Base-by-base conservation (phyloP, 1,140 invertebrate species). In the Drosophila bipectinata region DNA sequence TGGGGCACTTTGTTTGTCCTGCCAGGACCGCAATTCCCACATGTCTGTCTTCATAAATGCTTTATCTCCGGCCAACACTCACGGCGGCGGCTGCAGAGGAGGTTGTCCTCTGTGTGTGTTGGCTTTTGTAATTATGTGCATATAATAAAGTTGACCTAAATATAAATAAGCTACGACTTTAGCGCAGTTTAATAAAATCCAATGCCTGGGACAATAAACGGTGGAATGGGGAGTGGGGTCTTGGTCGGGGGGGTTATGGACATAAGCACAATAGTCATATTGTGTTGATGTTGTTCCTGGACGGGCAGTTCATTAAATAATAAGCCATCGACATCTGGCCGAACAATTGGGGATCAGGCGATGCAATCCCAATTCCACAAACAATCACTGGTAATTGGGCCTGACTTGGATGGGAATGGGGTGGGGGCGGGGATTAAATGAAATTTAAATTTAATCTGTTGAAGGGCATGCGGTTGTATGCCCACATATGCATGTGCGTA, bases 121-220 rank as follows among this genome's bases (percentile, higher is more conserved):
- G 78, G 83, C 71, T 76, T 87, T 88, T 79, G 82, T 88, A 87
- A 87, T 87, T 87, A 87, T 82, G 82, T 72, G 78, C 82, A 88
- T 82, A 87, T 76, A 87, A 85, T 85, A 87, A 79, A 87, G 83
- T 76, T 87, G 78, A 87, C 82, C 82, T 51, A 87, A 87, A 85
- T 81, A 85, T 48, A 80, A 80, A 58, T 51, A 54, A 67, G 72
- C 54, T 26, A 15, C 52, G 53, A 39, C 67, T 64, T 45, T 56
- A 30, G 49, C 53, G 34, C 52, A 47, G 61, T 66, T 55, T 68
- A 55, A 21, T 14, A 69, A 37, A 18, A 58, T 15, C 18, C 32
- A 52, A 55, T 48, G 37, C 14, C 12, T n/a, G 56, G 26, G 26
- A 41, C 28, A 39, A 60, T 63, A 52, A 48, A 45, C 14, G 54